Evolutionary conservation across 2,113 vertebrate species (phyloP), one percentile per base, ranked within the genome.

Genomic region (Peucedramus taeniatus): DNA sequence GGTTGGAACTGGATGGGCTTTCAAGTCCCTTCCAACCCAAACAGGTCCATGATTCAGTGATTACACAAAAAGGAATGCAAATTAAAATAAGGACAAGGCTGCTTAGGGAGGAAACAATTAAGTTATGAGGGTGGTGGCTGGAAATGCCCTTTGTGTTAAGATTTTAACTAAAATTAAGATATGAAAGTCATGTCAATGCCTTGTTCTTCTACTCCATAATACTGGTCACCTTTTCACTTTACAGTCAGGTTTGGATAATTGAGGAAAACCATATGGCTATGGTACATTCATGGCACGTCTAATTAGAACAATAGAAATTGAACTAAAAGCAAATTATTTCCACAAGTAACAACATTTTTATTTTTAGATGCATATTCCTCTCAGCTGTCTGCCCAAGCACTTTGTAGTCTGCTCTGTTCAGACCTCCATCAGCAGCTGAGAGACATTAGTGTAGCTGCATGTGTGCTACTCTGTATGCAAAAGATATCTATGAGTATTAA

Each of bases 401-500:
- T 84, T 92, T 75, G 12, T 50, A 90, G 90, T 49, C 42, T 15
- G 59, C 54, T 90, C 61, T 35, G 2, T 56, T 96, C 78, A 7
- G 6, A 44, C 69, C 61, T 65, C n/a, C 33, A 59, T 66, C 96
- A 95, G 79, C 40, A 65, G 92, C 79, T 64, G 75, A 96, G 92
- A 94, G 50, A 72, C 92, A 61, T 93, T 83, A 85, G 57, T 91
- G 83, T 86, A 93, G 93, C 60, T 77, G 94, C 90, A 90, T 96
- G 96, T 96, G 77, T 95, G 91, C 93, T 97, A 37, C 70, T 98
- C 97, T 97, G 96, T 97, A 97, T 97, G 97, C 97, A 98, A 96
- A 97, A 97, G 93, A 96, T 97, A 97, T 97, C 97, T 92, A 96
- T 93, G 96, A 98, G 97, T 96, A 97, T 98, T 98, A 98, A 98